Conservation (phyloP, 2,888 invertebrate species). For the Thymelicus lineola region DNA sequence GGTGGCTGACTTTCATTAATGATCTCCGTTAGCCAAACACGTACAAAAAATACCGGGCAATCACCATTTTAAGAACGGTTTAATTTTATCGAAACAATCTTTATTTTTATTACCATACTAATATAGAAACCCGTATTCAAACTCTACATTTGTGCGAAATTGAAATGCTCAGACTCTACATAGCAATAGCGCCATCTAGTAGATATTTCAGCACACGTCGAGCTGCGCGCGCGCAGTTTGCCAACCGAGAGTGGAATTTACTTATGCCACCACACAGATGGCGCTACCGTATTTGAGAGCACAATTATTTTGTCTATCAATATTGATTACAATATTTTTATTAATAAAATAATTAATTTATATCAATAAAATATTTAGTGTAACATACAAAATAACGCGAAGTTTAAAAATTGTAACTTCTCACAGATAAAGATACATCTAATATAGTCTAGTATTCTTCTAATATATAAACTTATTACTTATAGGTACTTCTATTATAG, state of each 20-base stretch:
- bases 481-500: no score
- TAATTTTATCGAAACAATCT: conserved; percentile 9
- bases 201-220: neutral
- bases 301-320: conserved; percentile 30
- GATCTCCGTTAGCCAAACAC: conserved; percentile 40
- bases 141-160: neutral
- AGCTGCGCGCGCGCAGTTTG: neutral
- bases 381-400: no score
- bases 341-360: no score
- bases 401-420: no score
- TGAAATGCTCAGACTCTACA: neutral
- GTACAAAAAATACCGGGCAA: conserved; percentile 33
- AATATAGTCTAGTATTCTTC: no score
- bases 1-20: conserved; percentile 68
- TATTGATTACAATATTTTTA: no score
- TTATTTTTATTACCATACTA: neutral
- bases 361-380: no score
- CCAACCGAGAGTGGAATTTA: neutral
- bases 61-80: conserved; percentile 5
- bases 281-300: conserved; percentile 29
- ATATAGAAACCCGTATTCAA: neutral
- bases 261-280: conserved; percentile 16
- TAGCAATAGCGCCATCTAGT: conserved; percentile 57
- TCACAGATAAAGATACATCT: no score
- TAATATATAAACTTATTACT: no score